Percentiles rank a stretch among this genome's conserved stretches.
phyloP scores from a whole-genome alignment of 2,888 invertebrate species.

The Drosophila colorata region DNA sequence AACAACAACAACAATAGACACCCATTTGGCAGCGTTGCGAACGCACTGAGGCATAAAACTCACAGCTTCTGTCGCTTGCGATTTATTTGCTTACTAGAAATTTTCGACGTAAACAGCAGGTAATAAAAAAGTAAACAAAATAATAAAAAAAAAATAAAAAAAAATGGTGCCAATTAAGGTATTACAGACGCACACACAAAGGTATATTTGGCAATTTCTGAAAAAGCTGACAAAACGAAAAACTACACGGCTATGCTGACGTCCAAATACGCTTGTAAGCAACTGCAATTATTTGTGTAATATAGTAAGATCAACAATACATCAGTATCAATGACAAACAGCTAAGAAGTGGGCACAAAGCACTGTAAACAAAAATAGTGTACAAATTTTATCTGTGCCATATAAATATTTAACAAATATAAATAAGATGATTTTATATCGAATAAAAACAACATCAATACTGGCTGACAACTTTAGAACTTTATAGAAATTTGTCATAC shows the following conservation, averaged over 20 bases:
- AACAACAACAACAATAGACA: conserved; percentile 29
- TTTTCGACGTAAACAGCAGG: conserved; percentile 46
- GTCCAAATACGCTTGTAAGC: neutral
- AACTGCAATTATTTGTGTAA: neutral
- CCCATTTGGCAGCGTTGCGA: conserved; percentile 54
- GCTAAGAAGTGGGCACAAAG: too few species aligned
- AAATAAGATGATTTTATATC: too few species aligned
- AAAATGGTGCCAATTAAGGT: conserved; percentile 43
- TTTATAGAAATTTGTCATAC: too few species aligned
- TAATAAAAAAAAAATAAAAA: neutral
- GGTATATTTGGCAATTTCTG: conserved; percentile 3
- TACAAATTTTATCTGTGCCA: too few species aligned
- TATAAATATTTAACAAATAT: too few species aligned
- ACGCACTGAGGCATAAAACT: conserved; percentile 66
- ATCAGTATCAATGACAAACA: neutral
- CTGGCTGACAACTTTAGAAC: too few species aligned
- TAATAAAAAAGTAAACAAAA: conserved; percentile 26
- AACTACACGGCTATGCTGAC: neutral
- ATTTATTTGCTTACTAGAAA: conserved; percentile 70
- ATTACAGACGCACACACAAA: conserved; percentile 19
- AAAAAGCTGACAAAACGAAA: neutral
- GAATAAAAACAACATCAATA: too few species aligned
- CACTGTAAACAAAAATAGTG: too few species aligned
- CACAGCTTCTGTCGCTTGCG: conserved; percentile 30
- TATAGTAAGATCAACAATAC: neutral